Evolutionary conservation across 1,140 invertebrate genomes (phyloP), one percentile per base, ranked within the genome.

Genomic region (Geopemphigus sp.): DNA sequence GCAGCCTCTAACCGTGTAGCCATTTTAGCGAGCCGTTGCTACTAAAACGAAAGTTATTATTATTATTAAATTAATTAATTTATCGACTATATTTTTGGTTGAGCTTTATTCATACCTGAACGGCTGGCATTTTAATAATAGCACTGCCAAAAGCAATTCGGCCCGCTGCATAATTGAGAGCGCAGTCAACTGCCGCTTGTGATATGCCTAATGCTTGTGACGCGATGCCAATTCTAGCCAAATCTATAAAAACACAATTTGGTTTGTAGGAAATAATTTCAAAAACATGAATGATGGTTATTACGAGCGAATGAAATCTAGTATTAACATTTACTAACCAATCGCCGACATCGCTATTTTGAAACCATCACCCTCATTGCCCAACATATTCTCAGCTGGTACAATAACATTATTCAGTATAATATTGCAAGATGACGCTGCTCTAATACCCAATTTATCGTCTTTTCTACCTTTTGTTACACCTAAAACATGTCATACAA

Each of bases 401-500:
- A 94, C 86, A 64, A 86, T 83, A 82, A 92, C 92, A 83, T 93
- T 90, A 82, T 93, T 91, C 84, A 94, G 88, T 81, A 90, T 91
- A 10, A 93, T 85, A 84, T 89, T 90, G 85, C 91, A 92, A n/a
- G 92, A 92, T 1, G 92, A 92, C 45, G 91, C 90, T 29, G 89
- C 92, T 83, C 90, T 88, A 83, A 91, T 91, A 14, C 89, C 91
- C n/a, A 92, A 84, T 86, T 92, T 92, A 83, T 91, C 90, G 85
- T 92, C 91, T 83, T 90, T 90, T 84, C 90, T 90, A 5, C 90
- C 90, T 5, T 89, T 83, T 39, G 87, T 86, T 39, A 92, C 83
- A 24, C 90, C 87, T 82, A 78, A 54, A 80, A 72, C n/a, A n/a
- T n/a, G n/a, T n/a, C n/a, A n/a, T n/a, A n/a, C 1, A 24, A 50